Percentiles rank a stretch among this genome's conserved stretches.
These are phyloP conservation scores for Strigamia crassipes DNA, from an alignment of 2,888 invertebrate genomes.

Conservation along the genomic window DNA sequence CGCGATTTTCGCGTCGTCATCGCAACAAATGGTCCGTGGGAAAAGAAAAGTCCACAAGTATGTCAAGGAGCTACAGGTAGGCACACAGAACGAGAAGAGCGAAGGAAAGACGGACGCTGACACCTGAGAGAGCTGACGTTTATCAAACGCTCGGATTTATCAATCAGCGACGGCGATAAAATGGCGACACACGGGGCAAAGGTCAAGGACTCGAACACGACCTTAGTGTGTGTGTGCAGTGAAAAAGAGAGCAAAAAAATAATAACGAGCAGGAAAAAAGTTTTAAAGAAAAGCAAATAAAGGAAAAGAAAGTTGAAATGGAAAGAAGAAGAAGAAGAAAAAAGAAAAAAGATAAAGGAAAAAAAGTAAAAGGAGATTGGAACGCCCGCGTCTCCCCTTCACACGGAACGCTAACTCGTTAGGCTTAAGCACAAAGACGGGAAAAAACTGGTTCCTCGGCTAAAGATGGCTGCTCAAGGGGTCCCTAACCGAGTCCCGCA, in stretches of 20 bases:
- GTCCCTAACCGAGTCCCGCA: slow-evolving; percentile 13
- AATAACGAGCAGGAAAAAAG: not conserved
- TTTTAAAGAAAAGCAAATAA: not conserved
- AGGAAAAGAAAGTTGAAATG: slow-evolving; percentile 27
- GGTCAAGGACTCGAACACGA: slow-evolving; percentile 25
- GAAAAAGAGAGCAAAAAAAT: not conserved
- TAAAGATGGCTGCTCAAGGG: slow-evolving; percentile 28
- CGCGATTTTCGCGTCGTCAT: slow-evolving; percentile 40
- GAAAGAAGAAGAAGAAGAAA: not conserved
- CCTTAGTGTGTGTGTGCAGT: not conserved
- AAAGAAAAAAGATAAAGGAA: not conserved
- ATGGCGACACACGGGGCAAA: not conserved
- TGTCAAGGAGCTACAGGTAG: slow-evolving; percentile 42
- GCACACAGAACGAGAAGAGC: not conserved
- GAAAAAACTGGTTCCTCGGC: slow-evolving; percentile 32
- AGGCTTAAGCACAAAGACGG: slow-evolving; percentile 28
- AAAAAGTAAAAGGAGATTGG: slow-evolving; percentile 41
- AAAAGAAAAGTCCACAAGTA: slow-evolving; percentile 38
- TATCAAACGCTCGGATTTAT: slow-evolving; percentile 14
- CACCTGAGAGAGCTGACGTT: slow-evolving; percentile 29
- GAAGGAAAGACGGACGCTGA: slow-evolving; percentile 14
- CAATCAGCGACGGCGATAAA: slow-evolving; percentile 29
- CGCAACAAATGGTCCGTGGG: slow-evolving; percentile 42
- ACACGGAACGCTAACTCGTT: slow-evolving; percentile 36
- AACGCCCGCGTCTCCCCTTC: slow-evolving; percentile 29